Evolutionary conservation across 2,888 invertebrate species (phyloP).

Genomic region (Calameuta pallipes): DNA sequence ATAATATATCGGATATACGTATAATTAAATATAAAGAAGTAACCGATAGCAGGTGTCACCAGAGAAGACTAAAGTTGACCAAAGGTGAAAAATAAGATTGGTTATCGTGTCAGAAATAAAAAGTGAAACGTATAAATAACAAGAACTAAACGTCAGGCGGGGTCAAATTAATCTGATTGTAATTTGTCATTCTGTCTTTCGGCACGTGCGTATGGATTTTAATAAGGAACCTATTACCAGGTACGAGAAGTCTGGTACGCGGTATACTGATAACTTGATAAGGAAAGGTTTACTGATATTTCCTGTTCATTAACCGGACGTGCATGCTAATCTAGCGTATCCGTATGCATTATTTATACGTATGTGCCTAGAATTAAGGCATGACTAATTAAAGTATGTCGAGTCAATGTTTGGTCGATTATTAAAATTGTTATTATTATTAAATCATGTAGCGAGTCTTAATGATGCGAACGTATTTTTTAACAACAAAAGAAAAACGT

Average conservation of each 20-base stretch:
- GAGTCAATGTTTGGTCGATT: neutral
- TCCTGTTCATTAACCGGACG: neutral
- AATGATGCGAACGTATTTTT: neutral
- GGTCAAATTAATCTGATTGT: neutral
- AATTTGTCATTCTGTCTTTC: neutral
- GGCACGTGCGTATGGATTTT: neutral
- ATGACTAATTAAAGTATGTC: neutral
- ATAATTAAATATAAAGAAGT: neutral
- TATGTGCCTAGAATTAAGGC: constrained; percentile 4
- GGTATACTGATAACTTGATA: neutral
- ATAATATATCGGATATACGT: neutral
- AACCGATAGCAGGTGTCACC: neutral
- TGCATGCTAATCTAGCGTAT: neutral
- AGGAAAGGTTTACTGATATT: neutral
- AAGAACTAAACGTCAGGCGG: neutral
- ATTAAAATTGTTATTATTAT: neutral
- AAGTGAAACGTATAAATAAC: neutral
- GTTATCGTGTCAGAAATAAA: neutral
- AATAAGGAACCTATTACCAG: neutral
- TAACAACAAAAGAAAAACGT: neutral
- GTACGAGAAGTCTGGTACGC: neutral
- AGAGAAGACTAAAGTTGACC: neutral
- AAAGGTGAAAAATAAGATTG: neutral
- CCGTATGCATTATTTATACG: constrained; percentile 3
- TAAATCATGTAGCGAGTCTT: neutral